Evolutionary conservation across 1,140 invertebrate species (phyloP), one percentile per base, ranked within the genome.

Genomic region (Drosophila pruinosa): DNA sequence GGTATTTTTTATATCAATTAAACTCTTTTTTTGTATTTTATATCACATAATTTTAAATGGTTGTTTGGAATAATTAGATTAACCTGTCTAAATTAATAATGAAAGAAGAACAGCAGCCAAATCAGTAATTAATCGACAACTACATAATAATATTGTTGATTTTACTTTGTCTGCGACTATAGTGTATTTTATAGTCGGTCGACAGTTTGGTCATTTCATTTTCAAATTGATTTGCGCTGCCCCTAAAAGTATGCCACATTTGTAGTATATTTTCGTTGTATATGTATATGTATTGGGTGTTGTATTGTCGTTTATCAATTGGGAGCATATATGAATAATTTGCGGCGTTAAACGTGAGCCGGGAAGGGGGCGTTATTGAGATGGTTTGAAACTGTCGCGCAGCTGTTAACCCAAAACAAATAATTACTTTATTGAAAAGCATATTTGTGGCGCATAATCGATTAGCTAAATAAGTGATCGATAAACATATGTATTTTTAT

Each of bases 291-390:
- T 26, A 15, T 4, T 8, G 15, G 28, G 8, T 3, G 7, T n/a
- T 24, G 43, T 31, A 41, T 54, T 80, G 61, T 50, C 52, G 52
- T 52, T 68, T 61, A 75, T 72, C 77, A 80, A 80, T 80, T 80
- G 59, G 77, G 31, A 57, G 77, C 77, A 72, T 59, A 34, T 65
- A 80, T 78, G 65, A 79, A 80, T 79, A 65, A 75, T 79, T 79
- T 72, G 59, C 45, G 38, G 10, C 24, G 17, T 21, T 52, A 24
- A n/a, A n/a, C n/a, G n/a, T n/a, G n/a, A n/a, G n/a, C 6, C 15
- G 7, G 10, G 43, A 4, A 12, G 24, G 15, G 22, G 45, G 43
- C 34, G 45, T 22, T 12, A 12, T 10, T 21, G 7, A 17, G 36
- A 15, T n/a, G 41, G 21, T 28, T 5, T 31, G 36, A 52, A 28